A percentile compares a stretch with the other conserved stretches of the same genome.
Conservation (phyloP, 2,888 invertebrate genomes). For the Caenorhabditis uteleia region DNA sequence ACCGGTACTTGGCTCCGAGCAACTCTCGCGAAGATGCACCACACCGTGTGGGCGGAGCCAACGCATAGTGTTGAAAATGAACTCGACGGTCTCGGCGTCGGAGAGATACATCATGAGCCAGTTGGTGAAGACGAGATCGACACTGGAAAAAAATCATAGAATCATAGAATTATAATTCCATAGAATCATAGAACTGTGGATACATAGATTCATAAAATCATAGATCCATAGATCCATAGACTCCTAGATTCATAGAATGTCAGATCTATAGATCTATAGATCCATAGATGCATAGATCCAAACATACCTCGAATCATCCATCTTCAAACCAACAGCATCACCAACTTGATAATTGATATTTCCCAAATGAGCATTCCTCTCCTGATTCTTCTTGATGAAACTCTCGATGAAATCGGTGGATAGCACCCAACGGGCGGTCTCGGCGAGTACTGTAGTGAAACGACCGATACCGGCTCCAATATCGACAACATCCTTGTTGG, state of each 20-base stretch:
- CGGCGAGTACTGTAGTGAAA: constrained; percentile 73
- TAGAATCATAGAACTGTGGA: too few species aligned
- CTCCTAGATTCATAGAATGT: too few species aligned
- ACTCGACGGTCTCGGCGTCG: constrained; percentile 71
- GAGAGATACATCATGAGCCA: constrained; percentile 75
- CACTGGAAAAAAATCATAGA: constrained; percentile 69
- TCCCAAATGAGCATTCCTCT: constrained; percentile 70
- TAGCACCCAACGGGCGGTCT: constrained; percentile 71
- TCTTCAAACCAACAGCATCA: constrained; percentile 73
- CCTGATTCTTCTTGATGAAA: constrained; percentile 73
- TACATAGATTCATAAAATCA: too few species aligned
- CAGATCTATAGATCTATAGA: too few species aligned
- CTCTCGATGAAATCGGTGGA: constrained; percentile 74
- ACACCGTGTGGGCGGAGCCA: constrained; percentile 74
- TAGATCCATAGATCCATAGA: too few species aligned
- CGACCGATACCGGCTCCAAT: constrained; percentile 75
- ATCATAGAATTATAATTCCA: too few species aligned
- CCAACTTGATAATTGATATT: constrained; percentile 72
- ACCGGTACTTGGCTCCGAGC: constrained; percentile 74
- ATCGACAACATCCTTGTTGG: constrained; percentile 72
- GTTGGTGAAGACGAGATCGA: constrained; percentile 75
- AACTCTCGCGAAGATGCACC: constrained; percentile 74
- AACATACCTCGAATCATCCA: constrained; percentile 68
- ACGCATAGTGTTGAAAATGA: constrained; percentile 71
- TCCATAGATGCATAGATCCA: not conserved